Conservation (phyloP, 2,113 vertebrate species). For the Peromyscus leucopus region DNA sequence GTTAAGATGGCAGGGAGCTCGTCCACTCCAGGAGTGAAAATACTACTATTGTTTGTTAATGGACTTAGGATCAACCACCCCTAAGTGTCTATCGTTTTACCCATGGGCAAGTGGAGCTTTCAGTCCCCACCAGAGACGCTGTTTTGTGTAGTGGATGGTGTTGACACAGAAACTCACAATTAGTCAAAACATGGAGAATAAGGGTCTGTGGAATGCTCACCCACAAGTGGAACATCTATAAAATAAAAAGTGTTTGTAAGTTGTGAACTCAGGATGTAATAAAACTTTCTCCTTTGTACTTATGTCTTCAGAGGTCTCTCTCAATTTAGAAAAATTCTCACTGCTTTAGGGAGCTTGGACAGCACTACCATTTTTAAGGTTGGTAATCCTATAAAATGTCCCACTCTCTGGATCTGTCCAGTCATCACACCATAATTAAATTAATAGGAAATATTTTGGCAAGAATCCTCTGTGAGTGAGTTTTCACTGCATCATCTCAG, state of each 20-base stretch:
- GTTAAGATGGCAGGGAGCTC: background rate
- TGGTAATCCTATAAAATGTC: background rate
- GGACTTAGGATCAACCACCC: background rate
- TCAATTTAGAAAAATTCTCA: slow-evolving; percentile 24
- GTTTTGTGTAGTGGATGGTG: background rate
- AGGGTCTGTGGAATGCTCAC: background rate
- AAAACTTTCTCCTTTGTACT: background rate
- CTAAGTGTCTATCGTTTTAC: background rate
- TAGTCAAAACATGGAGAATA: background rate
- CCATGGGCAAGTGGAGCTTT: background rate
- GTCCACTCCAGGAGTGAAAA: too few species aligned
- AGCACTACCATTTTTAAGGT: background rate
- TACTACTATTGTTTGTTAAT: background rate
- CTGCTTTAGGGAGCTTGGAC: background rate
- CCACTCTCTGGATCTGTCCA: slow-evolving; percentile 26
- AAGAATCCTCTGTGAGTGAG: slow-evolving; percentile 1
- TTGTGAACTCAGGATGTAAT: slow-evolving; percentile 29
- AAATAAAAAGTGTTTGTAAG: background rate
- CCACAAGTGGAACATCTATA: background rate
- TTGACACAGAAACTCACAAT: background rate
- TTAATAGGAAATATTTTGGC: background rate
- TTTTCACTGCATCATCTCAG: background rate
- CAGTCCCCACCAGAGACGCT: background rate
- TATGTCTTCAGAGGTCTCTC: background rate
- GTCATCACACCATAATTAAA: background rate